Conservation (phyloP, 23 tunicate genomes). For the Halocynthia aurantium region DNA sequence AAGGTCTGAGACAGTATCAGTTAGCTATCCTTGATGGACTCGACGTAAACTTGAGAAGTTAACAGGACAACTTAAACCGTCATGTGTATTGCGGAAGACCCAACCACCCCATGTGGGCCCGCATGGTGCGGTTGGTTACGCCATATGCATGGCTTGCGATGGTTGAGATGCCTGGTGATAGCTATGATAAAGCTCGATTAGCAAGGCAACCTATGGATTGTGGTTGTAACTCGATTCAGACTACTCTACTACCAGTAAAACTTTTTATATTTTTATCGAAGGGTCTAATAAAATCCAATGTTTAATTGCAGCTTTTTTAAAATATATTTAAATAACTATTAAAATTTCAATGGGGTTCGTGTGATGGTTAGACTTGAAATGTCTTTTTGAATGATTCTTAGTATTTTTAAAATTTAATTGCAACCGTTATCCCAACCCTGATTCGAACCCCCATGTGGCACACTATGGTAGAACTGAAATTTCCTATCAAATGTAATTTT, state of each 20-base stretch:
- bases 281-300: background rate
- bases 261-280: background rate
- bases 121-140: background rate
- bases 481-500: too few species aligned
- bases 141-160: background rate
- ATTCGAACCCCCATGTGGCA: too few species aligned
- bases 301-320: too few species aligned
- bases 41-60: background rate
- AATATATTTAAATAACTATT: too few species aligned
- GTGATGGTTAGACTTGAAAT: too few species aligned
- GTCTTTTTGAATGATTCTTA: too few species aligned
- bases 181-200: constrained; percentile 22
- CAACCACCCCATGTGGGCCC: background rate
- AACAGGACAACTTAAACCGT: background rate
- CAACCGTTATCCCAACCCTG: too few species aligned
- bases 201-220: constrained; percentile 12
- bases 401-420: too few species aligned
- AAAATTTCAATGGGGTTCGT: too few species aligned
- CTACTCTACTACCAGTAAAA: constrained; percentile 18
- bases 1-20: constrained; percentile 29
- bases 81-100: too few species aligned
- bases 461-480: too few species aligned
- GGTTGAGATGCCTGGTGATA: constrained; percentile 7
- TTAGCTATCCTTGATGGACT: constrained; percentile 9
- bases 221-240: constrained; percentile 32